Conservation (phyloP, 2,113 vertebrate species). For the Catharus bicknelli region DNA sequence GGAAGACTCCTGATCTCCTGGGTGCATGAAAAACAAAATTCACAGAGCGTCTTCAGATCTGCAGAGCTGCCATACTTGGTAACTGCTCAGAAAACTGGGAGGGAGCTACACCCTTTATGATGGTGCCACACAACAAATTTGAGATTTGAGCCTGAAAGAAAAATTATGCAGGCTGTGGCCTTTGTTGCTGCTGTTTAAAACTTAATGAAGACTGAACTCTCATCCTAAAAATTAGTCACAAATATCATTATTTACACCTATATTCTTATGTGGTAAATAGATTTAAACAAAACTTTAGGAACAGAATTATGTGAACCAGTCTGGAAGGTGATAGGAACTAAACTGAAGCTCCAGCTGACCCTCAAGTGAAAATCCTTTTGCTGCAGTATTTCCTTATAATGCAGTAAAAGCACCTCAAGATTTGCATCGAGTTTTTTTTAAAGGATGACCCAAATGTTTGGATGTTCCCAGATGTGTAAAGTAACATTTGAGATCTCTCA, state of each 20-base stretch:
- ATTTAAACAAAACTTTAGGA: neutral
- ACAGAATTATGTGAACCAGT: neutral
- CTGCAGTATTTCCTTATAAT: neutral
- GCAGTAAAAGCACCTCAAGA: neutral
- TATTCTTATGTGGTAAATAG: neutral
- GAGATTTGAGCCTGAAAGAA: neutral
- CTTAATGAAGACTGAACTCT: neutral
- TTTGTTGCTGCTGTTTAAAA: neutral
- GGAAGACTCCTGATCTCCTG: neutral
- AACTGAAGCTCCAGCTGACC: neutral
- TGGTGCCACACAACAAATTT: neutral
- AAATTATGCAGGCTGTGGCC: neutral
- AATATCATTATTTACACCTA: neutral
- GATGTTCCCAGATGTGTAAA: neutral
- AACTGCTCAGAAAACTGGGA: neutral
- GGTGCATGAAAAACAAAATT: neutral
- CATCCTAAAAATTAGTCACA: neutral
- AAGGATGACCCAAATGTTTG: neutral
- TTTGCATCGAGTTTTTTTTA: rapidly evolving
- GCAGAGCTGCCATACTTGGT: neutral
- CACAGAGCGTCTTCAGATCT: neutral
- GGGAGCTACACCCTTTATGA: neutral
- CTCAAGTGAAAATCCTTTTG: neutral
- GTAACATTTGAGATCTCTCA: neutral
- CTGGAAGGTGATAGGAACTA: neutral